phyloP scores from a whole-genome alignment of 1,140 invertebrate genomes.

The Neodiprion lecontei region DNA sequence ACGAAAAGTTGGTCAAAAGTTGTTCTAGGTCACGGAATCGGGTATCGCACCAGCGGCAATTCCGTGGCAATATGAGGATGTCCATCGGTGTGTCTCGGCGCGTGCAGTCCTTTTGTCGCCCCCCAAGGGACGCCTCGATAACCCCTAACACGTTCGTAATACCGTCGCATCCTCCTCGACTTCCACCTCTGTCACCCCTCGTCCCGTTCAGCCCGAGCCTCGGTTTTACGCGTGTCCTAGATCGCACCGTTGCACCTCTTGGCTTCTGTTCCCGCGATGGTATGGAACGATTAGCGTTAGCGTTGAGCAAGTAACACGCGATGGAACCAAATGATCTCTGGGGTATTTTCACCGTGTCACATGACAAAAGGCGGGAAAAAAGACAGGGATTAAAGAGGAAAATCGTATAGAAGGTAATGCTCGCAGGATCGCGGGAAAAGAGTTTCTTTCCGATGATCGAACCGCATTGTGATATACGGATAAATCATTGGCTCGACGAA shows the following conservation, averaged over 20 bases:
- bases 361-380: too few relatives aligned
- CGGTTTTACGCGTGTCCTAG: slow-evolving; percentile 2
- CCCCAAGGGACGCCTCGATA: slow-evolving; percentile 48
- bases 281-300: slow-evolving; percentile 46
- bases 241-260: slow-evolving; percentile 32
- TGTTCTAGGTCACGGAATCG: neutral
- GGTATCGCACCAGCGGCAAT: slow-evolving; percentile 38
- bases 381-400: too few relatives aligned
- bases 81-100: slow-evolving; percentile 49
- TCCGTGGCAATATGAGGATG: slow-evolving; percentile 52
- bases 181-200: slow-evolving; percentile 23
- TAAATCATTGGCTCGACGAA: too few relatives aligned
- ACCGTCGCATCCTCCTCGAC: slow-evolving; percentile 43
- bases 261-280: slow-evolving; percentile 40
- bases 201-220: slow-evolving; percentile 6
- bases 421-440: too few relatives aligned
- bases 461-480: too few relatives aligned
- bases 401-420: too few relatives aligned
- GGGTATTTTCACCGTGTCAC: neutral
- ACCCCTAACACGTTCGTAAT: slow-evolving; percentile 59
- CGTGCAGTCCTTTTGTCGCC: slow-evolving; percentile 56
- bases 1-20: neutral
- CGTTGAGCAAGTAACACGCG: slow-evolving; percentile 38
- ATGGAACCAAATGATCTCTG: neutral
- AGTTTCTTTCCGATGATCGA: too few relatives aligned